These are phyloP conservation scores for Macrosoma leucophasiata DNA, from an alignment of 2,888 invertebrate genomes.

Conservation along the genomic window DNA sequence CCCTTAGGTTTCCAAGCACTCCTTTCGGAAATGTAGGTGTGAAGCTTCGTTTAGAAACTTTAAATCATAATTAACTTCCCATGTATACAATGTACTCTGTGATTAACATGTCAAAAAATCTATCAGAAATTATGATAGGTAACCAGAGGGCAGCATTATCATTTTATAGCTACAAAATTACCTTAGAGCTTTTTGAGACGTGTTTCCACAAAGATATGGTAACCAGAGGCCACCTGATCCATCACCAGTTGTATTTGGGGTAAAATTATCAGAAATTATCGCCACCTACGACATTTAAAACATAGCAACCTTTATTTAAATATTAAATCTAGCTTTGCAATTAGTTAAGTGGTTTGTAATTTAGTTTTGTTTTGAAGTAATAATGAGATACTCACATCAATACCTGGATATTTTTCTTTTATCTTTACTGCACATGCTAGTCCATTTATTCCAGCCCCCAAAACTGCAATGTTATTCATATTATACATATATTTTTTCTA, in stretches of 20 bases:
- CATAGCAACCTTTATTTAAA: background rate
- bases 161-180: constrained; percentile 41
- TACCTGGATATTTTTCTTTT: constrained; percentile 71
- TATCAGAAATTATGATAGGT: no score
- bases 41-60: no score
- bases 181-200: constrained; percentile 69
- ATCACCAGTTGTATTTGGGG: constrained; percentile 85
- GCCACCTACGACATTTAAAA: constrained; percentile 62
- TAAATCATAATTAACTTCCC: no score
- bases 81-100: no score
- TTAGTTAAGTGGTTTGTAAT: no score
- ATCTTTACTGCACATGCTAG: constrained; percentile 81
- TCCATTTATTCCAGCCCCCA: constrained; percentile 87
- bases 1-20: no score
- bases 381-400: constrained; percentile 41
- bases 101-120: no score
- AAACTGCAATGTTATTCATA: constrained; percentile 74
- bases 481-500: constrained; percentile 5
- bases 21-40: no score
- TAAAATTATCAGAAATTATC: constrained; percentile 79
- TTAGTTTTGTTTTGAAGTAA: background rate
- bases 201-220: constrained; percentile 78
- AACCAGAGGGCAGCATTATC: no score
- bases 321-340: background rate
- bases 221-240: constrained; percentile 86